A percentile compares a stretch with the other conserved stretches of the same genome.
phyloP scores from a whole-genome alignment of 2,888 invertebrate genomes.

The Tribolium freemani region DNA sequence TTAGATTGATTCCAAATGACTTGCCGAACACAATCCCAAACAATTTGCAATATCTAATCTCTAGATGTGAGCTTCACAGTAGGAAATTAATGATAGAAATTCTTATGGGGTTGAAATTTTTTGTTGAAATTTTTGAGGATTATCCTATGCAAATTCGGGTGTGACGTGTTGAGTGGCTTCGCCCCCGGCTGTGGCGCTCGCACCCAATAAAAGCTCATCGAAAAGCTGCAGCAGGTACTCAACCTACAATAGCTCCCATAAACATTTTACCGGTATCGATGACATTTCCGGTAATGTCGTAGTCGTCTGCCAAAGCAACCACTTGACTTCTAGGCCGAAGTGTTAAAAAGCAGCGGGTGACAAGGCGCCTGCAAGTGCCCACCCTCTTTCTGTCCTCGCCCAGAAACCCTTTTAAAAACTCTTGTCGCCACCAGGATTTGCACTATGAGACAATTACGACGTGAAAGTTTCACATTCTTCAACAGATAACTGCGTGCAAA shows the following conservation, averaged over 20 bases:
- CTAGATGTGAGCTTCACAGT: no score
- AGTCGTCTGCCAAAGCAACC: slow-evolving; percentile 28
- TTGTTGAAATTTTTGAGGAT: no score
- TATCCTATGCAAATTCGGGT: no score
- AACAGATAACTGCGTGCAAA: neutral
- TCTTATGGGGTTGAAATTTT: no score
- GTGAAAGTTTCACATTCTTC: slow-evolving; percentile 31
- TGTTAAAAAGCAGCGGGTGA: slow-evolving; percentile 39
- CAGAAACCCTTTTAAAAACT: slow-evolving; percentile 26
- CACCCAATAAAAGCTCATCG: slow-evolving; percentile 17
- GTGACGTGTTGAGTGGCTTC: no score
- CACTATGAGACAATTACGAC: slow-evolving; percentile 11
- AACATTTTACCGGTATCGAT: slow-evolving; percentile 34
- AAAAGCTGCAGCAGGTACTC: slow-evolving; percentile 21
- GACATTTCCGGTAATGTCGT: slow-evolving; percentile 29
- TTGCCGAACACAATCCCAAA: no score
- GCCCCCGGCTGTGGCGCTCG: neutral
- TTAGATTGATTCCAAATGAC: no score
- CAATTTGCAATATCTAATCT: no score
- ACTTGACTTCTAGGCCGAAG: slow-evolving; percentile 38
- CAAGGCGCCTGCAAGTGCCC: slow-evolving; percentile 23
- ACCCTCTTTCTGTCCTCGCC: slow-evolving; percentile 24
- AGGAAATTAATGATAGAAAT: no score
- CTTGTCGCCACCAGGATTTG: slow-evolving; percentile 36
- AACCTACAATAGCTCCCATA: slow-evolving; percentile 26